These are phyloP conservation scores for Aurelia aurita complex sp. Pacific DNA, from an alignment of 30 jellyfish, hydroid and myxozoan genomes.

Conservation along the genomic window DNA sequence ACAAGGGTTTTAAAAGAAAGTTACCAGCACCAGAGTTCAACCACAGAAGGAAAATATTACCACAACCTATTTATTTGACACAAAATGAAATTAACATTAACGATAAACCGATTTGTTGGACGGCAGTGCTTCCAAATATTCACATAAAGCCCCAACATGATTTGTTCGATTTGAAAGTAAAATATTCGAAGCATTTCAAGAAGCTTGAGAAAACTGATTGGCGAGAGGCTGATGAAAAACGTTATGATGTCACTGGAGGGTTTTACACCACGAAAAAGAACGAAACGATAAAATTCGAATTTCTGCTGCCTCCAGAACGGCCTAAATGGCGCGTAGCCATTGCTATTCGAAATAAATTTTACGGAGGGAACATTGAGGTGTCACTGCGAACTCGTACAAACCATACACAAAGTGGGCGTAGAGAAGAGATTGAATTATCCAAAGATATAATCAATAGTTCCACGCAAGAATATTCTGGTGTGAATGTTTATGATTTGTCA, in stretches of 20 bases:
- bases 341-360: constrained; percentile 61
- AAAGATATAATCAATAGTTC: constrained; percentile 41
- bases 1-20: constrained; percentile 17
- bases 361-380: constrained; percentile 69
- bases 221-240: constrained; percentile 78
- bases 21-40: not conserved
- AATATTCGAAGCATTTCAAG: constrained; percentile 50
- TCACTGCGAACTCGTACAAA: constrained; percentile 14
- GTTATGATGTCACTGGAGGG: constrained; percentile 84
- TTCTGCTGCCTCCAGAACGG: constrained; percentile 41
- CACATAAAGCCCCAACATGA: constrained; percentile 68
- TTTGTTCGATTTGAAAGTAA: constrained; percentile 56
- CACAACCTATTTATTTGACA: constrained; percentile 9
- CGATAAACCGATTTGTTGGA: constrained; percentile 79
- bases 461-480: constrained; percentile 30
- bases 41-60: constrained; percentile 9
- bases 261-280: constrained; percentile 35
- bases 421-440: constrained; percentile 17
- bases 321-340: constrained; percentile 52
- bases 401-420: not conserved
- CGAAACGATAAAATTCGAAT: constrained; percentile 30
- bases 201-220: constrained; percentile 65
- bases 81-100: constrained; percentile 11
- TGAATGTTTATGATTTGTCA: constrained; percentile 70
- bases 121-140: constrained; percentile 75